phyloP scores from a whole-genome alignment of 2,888 invertebrate species.

The Pandemis cinnamomeana region DNA sequence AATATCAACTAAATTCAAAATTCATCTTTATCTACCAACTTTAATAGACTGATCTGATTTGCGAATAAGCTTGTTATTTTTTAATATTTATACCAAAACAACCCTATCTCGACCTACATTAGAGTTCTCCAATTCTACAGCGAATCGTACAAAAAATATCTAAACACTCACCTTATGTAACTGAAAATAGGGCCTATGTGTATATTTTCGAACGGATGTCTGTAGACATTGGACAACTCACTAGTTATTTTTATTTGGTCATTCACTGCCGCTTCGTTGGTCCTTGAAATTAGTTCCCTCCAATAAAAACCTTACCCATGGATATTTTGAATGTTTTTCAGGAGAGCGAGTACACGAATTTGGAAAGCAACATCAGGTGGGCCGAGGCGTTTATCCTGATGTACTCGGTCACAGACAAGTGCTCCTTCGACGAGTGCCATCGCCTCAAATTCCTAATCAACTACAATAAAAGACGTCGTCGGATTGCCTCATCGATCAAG shows the following conservation, averaged over 20 bases:
- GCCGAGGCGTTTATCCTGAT: conserved; percentile 94
- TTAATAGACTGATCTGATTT: too few species aligned
- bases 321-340: conserved; percentile 56
- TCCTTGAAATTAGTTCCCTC: conserved; percentile 25
- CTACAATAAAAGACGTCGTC: conserved; percentile 89
- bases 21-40: too few species aligned
- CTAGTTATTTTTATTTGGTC: not conserved
- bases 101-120: too few species aligned
- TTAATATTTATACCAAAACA: too few species aligned
- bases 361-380: conserved; percentile 93
- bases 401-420: conserved; percentile 95
- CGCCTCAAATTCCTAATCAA: conserved; percentile 92
- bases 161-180: too few species aligned
- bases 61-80: too few species aligned
- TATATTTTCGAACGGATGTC: too few species aligned
- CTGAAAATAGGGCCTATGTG: too few species aligned
- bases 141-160: too few species aligned
- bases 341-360: conserved; percentile 87
- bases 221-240: too few species aligned
- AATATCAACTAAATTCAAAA: too few species aligned
- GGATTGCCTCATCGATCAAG: conserved; percentile 86
- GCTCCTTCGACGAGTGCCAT: conserved; percentile 94
- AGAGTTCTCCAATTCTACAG: too few species aligned
- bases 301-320: conserved; percentile 22
- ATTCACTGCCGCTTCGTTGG: conserved; percentile 1